Evolutionary conservation across 2,888 invertebrate species (phyloP), one percentile per base, ranked within the genome.

Genomic region (Lapara coniferarum): DNA sequence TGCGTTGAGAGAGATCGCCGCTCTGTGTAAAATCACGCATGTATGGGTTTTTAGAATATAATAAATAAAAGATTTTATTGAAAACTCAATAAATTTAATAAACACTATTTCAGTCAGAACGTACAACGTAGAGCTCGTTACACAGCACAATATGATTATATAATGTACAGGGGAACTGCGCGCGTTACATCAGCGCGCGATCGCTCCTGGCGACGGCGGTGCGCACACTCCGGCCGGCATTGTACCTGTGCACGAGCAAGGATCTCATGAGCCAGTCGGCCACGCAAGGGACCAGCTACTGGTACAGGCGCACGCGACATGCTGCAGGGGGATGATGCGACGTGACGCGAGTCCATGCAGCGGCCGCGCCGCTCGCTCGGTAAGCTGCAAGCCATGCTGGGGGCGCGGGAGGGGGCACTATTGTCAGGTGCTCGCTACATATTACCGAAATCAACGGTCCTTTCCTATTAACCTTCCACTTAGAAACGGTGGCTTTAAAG

Each of bases 401-500:
- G 71, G 71, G 58, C 56, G 14, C 67, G 72, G 78, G 74, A 66
- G 69, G 69, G 74, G 74, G 72, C 56, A 66, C 78, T 80, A 77
- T 70, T 71, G 67, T 75, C 72, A 74, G 73, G 77, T 73, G 30
- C 53, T 71, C 71, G 71, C 75, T 79, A 81, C 71, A 78, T 76
- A 78, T 86, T 88, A 88, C 86, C 85, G 75, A 82, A 78, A 75
- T 77, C 75, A 76, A 75, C 71, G 73, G 75, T 84, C 81, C 83
- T 71, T 75, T 78, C 75, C 79, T 77, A 78, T 79, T 78, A 79
- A 77, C 74, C 81, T 80, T 81, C 81, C 79, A 84, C 84, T 89
- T 85, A 91, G 86, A 90, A 91, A 80, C 91, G 91, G 86, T 91
- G 90, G 89, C 91, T 91, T 90, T 78, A 72, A 75, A 70, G 84